Evolutionary conservation across 1,140 invertebrate genomes (phyloP).

Genomic region (Atopsyche davidsoni): DNA sequence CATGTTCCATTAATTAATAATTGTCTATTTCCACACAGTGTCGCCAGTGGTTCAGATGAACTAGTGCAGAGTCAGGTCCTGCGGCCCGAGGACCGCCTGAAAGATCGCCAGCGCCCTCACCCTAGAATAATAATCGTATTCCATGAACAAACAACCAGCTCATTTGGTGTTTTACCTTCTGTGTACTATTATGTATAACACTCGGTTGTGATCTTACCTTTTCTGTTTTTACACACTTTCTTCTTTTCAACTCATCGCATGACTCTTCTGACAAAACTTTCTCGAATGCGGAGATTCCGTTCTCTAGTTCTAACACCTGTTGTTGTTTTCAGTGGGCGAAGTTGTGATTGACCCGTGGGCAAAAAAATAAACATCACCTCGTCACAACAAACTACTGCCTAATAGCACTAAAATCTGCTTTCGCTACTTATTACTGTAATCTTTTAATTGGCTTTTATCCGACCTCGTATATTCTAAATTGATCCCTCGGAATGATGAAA

Average conservation of each 20-base stretch:
- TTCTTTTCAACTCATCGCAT: constrained; percentile 37
- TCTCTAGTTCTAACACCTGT: constrained; percentile 29
- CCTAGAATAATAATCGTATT: constrained; percentile 46
- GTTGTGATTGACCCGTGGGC: constrained; percentile 55
- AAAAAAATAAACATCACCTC: constrained; percentile 44
- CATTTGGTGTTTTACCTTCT: constrained; percentile 47
- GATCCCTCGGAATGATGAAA: constrained; percentile 14
- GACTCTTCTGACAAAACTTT: constrained; percentile 38
- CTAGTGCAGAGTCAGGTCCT: constrained; percentile 18
- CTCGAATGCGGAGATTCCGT: constrained; percentile 13
- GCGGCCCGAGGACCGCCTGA: constrained; percentile 37
- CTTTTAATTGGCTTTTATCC: constrained; percentile 38
- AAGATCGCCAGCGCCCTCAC: constrained; percentile 41
- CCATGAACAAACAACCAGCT: constrained; percentile 51
- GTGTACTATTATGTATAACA: constrained; percentile 44
- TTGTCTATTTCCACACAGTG: constrained; percentile 16
- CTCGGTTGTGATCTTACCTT: constrained; percentile 43
- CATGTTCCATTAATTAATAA: background rate
- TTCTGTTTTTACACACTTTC: constrained; percentile 32
- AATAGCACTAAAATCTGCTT: constrained; percentile 41
- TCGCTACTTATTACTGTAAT: constrained; percentile 34
- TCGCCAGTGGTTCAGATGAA: constrained; percentile 8
- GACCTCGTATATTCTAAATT: constrained; percentile 29
- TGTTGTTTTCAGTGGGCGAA: constrained; percentile 56
- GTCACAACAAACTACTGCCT: constrained; percentile 46